These are phyloP conservation scores for Pollachius pollachius DNA, from an alignment of 2,113 vertebrate species.

Conservation along the genomic window DNA sequence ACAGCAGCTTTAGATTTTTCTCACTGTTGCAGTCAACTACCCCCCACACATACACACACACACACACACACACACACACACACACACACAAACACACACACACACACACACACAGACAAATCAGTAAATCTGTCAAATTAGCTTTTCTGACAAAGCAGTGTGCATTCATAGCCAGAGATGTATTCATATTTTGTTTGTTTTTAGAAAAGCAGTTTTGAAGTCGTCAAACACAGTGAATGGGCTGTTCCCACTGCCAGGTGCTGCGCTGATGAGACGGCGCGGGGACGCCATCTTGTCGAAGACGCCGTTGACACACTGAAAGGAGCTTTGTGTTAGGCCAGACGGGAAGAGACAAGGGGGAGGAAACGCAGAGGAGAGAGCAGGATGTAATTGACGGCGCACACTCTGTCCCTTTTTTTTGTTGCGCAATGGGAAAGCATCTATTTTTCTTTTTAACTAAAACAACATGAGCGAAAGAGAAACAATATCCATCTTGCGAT, in stretches of 20 bases:
- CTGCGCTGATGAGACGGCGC: constrained; percentile 46
- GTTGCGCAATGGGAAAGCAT: too few species aligned
- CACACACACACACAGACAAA: too few species aligned
- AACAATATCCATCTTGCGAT: too few species aligned
- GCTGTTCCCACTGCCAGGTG: constrained; percentile 9
- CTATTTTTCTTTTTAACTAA: too few species aligned
- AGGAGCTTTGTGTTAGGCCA: constrained; percentile 49
- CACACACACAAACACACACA: too few species aligned
- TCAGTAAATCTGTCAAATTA: too few species aligned
- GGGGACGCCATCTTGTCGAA: constrained; percentile 53
- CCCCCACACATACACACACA: constrained; percentile 9
- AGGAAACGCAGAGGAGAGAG: not conserved
- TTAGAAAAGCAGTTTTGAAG: too few species aligned
- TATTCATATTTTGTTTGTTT: too few species aligned
- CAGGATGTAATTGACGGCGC: not conserved
- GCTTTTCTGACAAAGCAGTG: too few species aligned
- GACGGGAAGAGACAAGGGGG: constrained; percentile 35
- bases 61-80: not conserved
- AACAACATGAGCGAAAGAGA: too few species aligned
- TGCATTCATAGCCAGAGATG: too few species aligned
- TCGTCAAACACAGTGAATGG: constrained; percentile 18
- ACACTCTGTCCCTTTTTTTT: too few species aligned
- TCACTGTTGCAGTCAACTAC: not conserved
- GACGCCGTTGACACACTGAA: constrained; percentile 41
- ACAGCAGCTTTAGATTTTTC: not conserved